Base-by-base conservation (phyloP, 2,888 invertebrate species). In the Leucophora obtusa region DNA sequence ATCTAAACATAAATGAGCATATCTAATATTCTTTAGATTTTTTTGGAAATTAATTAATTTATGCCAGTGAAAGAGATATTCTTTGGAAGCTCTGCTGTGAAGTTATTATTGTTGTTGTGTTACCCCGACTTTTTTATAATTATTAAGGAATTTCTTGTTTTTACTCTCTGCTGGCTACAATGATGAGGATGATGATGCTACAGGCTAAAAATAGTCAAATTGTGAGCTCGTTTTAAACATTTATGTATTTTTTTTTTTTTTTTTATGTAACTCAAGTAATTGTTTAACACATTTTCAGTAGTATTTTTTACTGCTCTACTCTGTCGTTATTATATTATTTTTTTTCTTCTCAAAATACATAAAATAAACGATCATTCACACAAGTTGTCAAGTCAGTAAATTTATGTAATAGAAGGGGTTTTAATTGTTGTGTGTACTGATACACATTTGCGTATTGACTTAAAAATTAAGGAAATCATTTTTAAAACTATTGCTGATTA, bases 191-290 rank as follows among this genome's bases (percentile, higher is more conserved):
- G 70, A 75, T 81, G 77, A 81, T 66, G 77, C 73, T 66, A 62
- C 77, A 70, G 70, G 77, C 81, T 81, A 81, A 81, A 81, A 81
- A 81, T 81, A 81, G 81, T 70, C 66, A 56, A 58, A 63, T 58
- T 21, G 71, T 62, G 62, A 70, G 73, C 71, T 70, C 69, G 43
- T 73, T 75, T 80, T 70, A 65, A 73, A 74, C 28, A 56, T 38
- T 47, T 56, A 28, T 68, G 68, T 21, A 3, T 21, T 21, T 21
- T 21, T 21, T 21, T 21, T 18, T 59, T 35, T 47, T 28, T 65
- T 24, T 70, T 35, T 72, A 62, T 78, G 71, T 65, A 75, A 78
- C 68, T 70, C 59, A 63, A 82, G 69, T 69, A 79, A 75, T 69
- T 76, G 63, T 73, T 69, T 70, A 65, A 69, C 71, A 59, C 43